phyloP scores from a whole-genome alignment of 2,888 invertebrate genomes.

The Eilema caniola region DNA sequence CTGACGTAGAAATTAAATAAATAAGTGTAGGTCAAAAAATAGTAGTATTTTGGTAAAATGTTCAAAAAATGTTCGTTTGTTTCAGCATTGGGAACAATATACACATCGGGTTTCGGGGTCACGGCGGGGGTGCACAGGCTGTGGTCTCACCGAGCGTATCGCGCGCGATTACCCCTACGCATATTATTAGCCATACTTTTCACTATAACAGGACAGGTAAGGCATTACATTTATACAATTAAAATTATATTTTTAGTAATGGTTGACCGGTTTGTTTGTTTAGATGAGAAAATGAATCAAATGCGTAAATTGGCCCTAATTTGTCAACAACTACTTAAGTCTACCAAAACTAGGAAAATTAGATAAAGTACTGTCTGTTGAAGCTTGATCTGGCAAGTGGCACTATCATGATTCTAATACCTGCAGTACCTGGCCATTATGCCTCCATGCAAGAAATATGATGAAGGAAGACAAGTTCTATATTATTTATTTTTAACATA shows the following conservation, averaged over 20 bases:
- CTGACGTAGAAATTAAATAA: too few relatives aligned
- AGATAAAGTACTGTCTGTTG: too few relatives aligned
- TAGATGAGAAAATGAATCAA: too few relatives aligned
- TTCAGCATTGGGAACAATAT: conserved; percentile 85
- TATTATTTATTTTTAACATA: too few relatives aligned
- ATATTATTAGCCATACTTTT: conserved; percentile 90
- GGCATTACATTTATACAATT: not conserved
- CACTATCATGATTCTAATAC: too few relatives aligned
- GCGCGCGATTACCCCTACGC: conserved; percentile 90
- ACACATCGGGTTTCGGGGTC: conserved; percentile 93
- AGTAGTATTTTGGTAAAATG: not conserved
- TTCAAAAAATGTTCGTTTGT: not conserved
- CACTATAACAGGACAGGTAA: conserved; percentile 93
- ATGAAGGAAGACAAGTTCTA: too few relatives aligned
- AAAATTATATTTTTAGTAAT: not conserved
- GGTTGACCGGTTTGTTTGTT: too few relatives aligned
- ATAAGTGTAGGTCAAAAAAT: too few relatives aligned
- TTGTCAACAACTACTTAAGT: too few relatives aligned
- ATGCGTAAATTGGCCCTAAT: not conserved
- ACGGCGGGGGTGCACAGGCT: conserved; percentile 93
- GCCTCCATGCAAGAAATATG: too few relatives aligned
- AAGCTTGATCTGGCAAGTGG: too few relatives aligned
- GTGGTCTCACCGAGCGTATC: conserved; percentile 93
- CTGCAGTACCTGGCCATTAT: too few relatives aligned
- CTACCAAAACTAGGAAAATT: not conserved